These are phyloP conservation scores for Erpetoichthys calabaricus DNA, from an alignment of 2,797 vertebrate species.

Conservation along the genomic window DNA sequence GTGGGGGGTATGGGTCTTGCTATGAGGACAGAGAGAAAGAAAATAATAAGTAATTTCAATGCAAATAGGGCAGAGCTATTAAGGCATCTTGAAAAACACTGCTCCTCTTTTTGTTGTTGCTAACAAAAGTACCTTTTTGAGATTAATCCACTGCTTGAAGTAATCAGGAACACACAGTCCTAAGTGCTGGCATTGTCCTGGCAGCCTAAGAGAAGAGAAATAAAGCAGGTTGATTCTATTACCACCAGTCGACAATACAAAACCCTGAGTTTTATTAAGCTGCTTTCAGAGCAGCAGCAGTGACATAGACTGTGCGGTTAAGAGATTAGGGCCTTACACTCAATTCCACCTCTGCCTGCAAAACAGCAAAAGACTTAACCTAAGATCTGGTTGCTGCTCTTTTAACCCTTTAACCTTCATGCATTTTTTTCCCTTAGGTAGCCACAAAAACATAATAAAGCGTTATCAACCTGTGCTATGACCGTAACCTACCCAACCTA, in stretches of 20 bases:
- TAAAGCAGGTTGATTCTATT: constrained; percentile 33
- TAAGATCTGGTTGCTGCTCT: no score
- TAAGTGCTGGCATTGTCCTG: constrained; percentile 65
- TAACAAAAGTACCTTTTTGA: constrained; percentile 61
- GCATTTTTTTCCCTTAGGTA: no score
- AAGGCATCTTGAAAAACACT: constrained; percentile 36
- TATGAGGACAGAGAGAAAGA: constrained; percentile 7
- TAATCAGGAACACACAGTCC: constrained; percentile 66
- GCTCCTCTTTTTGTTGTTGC: constrained; percentile 14
- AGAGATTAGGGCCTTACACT: constrained; percentile 13
- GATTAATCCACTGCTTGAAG: constrained; percentile 75
- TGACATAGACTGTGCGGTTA: constrained; percentile 10
- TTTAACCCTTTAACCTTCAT: no score
- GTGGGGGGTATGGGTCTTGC: constrained; percentile 18
- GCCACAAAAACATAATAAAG: no score
- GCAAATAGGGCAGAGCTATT: constrained; percentile 69
- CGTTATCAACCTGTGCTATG: no score
- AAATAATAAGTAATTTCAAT: constrained; percentile 66
- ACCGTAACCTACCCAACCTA: no score
- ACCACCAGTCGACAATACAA: constrained; percentile 24
- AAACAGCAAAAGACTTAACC: constrained; percentile 11
- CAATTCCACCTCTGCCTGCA: constrained; percentile 5
- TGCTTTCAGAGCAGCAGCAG: constrained; percentile 8
- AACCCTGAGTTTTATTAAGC: constrained; percentile 27
- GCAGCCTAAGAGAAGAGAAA: constrained; percentile 55